These are phyloP conservation scores for Muscidifurax raptorellus DNA, from an alignment of 1,140 invertebrate species.

Conservation along the genomic window DNA sequence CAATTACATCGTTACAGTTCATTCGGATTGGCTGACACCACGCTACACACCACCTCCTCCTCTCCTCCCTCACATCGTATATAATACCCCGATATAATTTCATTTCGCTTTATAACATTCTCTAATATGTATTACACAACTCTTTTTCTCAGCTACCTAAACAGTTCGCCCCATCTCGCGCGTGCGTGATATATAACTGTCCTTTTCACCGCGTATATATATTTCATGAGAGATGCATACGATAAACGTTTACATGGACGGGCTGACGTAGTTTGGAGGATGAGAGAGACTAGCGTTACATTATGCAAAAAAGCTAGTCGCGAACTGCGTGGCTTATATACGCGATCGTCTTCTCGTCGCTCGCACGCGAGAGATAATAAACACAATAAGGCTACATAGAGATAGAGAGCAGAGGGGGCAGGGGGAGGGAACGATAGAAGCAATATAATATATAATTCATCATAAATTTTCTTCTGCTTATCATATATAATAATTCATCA, in stretches of 20 bases:
- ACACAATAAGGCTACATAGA: conserved; percentile 40
- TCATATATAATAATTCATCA: neutral
- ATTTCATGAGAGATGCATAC: neutral
- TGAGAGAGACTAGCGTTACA: conserved; percentile 62
- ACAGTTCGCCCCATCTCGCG: neutral
- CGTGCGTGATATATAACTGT: neutral
- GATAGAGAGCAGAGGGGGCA: conserved; percentile 36
- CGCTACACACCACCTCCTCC: neutral
- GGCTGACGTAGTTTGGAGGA: conserved; percentile 66
- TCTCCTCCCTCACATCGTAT: neutral
- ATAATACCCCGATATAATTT: conserved; percentile 27
- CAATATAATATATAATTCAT: conserved; percentile 15
- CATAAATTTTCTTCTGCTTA: neutral
- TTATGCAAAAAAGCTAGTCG: conserved; percentile 61
- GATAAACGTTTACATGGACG: conserved; percentile 62
- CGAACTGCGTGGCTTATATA: conserved; percentile 61
- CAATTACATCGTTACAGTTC: conserved; percentile 12
- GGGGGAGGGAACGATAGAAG: conserved; percentile 39
- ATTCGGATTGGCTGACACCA: conserved; percentile 7
- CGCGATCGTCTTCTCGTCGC: conserved; percentile 19
- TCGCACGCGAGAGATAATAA: neutral
- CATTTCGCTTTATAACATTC: conserved; percentile 22
- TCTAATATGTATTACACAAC: neutral
- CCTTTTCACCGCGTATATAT: neutral
- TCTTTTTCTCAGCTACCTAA: neutral